Evolutionary conservation across 2,888 invertebrate species (phyloP).

Genomic region (Macrophya alboannulata): DNA sequence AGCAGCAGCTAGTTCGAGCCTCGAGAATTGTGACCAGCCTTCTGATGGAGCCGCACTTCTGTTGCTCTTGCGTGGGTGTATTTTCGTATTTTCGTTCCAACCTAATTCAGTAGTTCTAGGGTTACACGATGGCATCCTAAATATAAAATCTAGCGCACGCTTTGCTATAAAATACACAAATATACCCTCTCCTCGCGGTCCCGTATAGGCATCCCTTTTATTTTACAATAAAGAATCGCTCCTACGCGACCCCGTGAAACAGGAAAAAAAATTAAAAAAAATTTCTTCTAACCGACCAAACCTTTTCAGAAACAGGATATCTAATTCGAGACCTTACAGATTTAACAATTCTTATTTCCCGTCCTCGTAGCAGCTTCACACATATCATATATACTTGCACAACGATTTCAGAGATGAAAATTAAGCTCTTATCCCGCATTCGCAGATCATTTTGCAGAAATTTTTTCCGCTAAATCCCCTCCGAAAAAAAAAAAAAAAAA

Average conservation of each 20-base stretch:
- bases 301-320: conserved; percentile 58
- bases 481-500: background rate
- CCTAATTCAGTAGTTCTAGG: conserved; percentile 79
- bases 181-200: conserved; percentile 56
- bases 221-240: conserved; percentile 36
- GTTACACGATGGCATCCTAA: conserved; percentile 77
- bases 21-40: conserved; percentile 2
- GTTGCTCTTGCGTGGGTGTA: conserved; percentile 68
- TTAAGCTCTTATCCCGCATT: background rate
- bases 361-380: background rate
- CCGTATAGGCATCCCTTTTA: conserved; percentile 48
- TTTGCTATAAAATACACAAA: conserved; percentile 69
- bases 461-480: background rate
- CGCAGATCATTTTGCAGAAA: background rate
- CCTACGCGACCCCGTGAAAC: background rate
- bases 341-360: conserved; percentile 42
- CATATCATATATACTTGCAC: background rate
- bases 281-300: conserved; percentile 37
- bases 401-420: background rate
- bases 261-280: background rate
- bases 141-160: conserved; percentile 78
- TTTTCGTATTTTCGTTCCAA: conserved; percentile 76
- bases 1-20: background rate
- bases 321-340: conserved; percentile 44
- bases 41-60: conserved; percentile 44